Evolutionary conservation across 2,888 invertebrate species (phyloP), one percentile per base, ranked within the genome.

Genomic region (Abrostola tripartita): DNA sequence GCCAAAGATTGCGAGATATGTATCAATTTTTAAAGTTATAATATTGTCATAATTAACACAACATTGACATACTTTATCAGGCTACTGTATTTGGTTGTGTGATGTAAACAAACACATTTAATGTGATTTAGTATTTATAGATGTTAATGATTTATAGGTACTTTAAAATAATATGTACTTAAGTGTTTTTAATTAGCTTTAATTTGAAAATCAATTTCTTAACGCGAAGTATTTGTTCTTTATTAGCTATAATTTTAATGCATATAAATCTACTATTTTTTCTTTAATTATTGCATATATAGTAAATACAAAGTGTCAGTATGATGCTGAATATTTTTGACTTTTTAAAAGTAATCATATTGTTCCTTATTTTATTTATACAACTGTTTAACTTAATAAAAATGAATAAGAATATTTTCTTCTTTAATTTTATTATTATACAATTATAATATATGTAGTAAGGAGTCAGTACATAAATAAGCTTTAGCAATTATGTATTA

Each of bases 121-220:
- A 79, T 79, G 79, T 78, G 75, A 76, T 68, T 76, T 66, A 61
- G 62, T 68, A 47, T 49, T 62, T 42, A 57, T 41, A 62, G 52
- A 47, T 24, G 24, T 24, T 24, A 4, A 24, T 9, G 44, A 47
- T 47, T 47, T 12, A 66, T 57, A 77, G 49, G 44, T 66, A 66
- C 37, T 61, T 64, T 47, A 60, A 61, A 71, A 65, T 55, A 68
- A 51, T 64, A 65, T 68, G 61, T 79, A 76, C 78, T 74, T 79
- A 79, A 73, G 78, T 78, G 67, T 77, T 75, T 70, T 69, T 76
- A 59, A 52, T 50, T 69, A 74, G 71, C 78, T 76, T 79, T 79
- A 71, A 78, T 68, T 74, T 57, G 51, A 11, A 51, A 51, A 65
- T 59, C 58, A 41, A 14, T 57, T 56, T 59, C 44, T 9, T 47